Base-by-base conservation (phyloP, 1,140 invertebrate genomes). In the Psix sp. region DNA sequence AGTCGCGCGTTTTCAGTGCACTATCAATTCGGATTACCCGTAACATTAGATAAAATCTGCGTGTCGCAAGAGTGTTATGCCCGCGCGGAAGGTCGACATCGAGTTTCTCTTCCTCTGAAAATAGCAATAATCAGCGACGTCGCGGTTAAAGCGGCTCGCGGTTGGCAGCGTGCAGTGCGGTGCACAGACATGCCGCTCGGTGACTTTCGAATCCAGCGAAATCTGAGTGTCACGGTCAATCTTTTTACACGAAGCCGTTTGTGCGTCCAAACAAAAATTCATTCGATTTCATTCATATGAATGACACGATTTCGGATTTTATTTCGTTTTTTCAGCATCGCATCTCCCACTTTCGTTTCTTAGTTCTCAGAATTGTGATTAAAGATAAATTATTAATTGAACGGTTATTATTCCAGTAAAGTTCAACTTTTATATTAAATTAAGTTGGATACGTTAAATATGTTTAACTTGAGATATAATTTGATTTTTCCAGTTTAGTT, bases 191-290 rank as follows among this genome's bases (percentile, higher is more conserved):
- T 67, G 46, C 59, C 46, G 54, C 40, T 11, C 42, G 63, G n/a
- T n/a, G n/a, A 80, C 80, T 82, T 84, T 84, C 80, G 60, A 84
- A 80, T 82, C 76, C 56, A 73, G 75, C 66, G 73, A 77, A 81
- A 83, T 79, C 74, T 71, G 72, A 76, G 77, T 77, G 77, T 82
- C 81, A 80, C 54, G 82, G 79, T 80, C 80, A 78, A 80, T 77
- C 72, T 70, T 73, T 68, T 71, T 56, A 26, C 71, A 42, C 7
- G 18, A 72, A 43, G 5, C 11, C 10, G 10, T 11, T 10, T 11
- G 10, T 24, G 38, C 21, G 17, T 7, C 4, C 33, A 36, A 31
- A 5, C 5, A 20, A 62, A 38, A 38, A 1, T 2, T 10, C 7
- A 15, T 29, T 45, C 21, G 18, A 4, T 18, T 38, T 35, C n/a